phyloP scores from a whole-genome alignment of 2,888 invertebrate genomes.

The Daptonema setosum region DNA sequence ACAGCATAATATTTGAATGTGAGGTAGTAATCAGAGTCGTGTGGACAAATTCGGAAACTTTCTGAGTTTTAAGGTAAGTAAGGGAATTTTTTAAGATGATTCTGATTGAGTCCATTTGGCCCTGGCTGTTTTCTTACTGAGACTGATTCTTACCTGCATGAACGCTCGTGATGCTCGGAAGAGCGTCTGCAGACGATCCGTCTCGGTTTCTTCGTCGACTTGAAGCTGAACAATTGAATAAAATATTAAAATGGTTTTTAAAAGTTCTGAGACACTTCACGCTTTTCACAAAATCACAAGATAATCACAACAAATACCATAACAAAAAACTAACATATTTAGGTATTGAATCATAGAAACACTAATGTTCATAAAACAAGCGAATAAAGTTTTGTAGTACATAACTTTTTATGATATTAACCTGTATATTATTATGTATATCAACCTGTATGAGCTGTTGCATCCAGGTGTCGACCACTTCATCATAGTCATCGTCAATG shows the following conservation, averaged over 20 bases:
- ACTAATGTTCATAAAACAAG: no score
- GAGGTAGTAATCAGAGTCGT: no score
- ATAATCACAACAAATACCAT: no score
- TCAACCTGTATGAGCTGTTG: background rate
- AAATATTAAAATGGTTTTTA: background rate
- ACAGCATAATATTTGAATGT: background rate
- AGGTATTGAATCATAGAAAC: no score
- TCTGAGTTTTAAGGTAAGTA: background rate
- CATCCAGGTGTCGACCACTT: background rate
- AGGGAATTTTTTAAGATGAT: background rate
- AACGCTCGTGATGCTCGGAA: background rate
- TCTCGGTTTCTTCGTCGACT: background rate
- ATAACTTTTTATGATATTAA: background rate
- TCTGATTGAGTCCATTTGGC: background rate
- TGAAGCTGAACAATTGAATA: background rate
- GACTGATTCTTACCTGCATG: background rate
- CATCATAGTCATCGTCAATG: background rate
- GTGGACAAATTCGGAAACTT: no score
- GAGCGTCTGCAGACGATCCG: background rate
- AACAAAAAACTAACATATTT: no score
- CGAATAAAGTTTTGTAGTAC: background rate
- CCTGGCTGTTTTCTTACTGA: background rate
- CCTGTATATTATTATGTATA: background rate
- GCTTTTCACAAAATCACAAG: no score
- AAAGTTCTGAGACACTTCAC: no score